These are phyloP conservation scores for Candoia aspera DNA, from an alignment of 2,113 vertebrate genomes.

Conservation along the genomic window DNA sequence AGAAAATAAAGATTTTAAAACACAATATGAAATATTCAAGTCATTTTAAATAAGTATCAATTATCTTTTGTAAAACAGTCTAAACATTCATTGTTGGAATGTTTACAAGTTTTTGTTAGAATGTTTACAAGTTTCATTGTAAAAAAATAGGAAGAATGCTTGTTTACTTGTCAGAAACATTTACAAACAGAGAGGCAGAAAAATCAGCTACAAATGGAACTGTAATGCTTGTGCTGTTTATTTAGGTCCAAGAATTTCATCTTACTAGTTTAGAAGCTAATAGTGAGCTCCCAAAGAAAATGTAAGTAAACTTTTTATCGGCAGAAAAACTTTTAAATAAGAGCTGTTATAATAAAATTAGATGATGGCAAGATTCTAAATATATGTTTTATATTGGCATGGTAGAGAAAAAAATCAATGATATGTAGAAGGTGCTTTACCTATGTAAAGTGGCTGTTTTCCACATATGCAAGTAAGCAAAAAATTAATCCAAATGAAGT, in stretches of 20 bases:
- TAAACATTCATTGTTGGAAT: neutral
- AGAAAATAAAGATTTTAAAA: neutral
- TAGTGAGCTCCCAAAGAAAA: constrained; percentile 25
- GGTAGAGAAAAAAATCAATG: neutral
- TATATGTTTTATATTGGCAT: neutral
- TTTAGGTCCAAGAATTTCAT: constrained; percentile 50
- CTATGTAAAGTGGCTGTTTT: neutral
- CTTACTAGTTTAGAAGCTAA: constrained; percentile 23
- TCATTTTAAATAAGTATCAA: neutral
- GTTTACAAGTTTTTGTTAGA: neutral
- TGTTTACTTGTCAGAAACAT: neutral
- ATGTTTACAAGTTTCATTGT: neutral
- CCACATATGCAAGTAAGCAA: neutral
- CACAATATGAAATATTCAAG: neutral
- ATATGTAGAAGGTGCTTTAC: neutral
- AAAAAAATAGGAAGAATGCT: neutral
- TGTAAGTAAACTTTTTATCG: constrained; percentile 46
- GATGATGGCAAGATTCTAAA: neutral
- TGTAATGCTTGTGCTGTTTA: neutral
- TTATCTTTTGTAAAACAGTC: neutral
- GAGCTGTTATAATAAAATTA: neutral
- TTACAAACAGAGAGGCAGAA: neutral
- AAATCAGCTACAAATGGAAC: neutral
- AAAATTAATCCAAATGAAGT: neutral
- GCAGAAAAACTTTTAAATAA: neutral